A percentile compares a stretch with the other conserved stretches of the same genome.
These are phyloP conservation scores for Daboia siamensis DNA, from an alignment of 2,113 vertebrate genomes.

Conservation along the genomic window DNA sequence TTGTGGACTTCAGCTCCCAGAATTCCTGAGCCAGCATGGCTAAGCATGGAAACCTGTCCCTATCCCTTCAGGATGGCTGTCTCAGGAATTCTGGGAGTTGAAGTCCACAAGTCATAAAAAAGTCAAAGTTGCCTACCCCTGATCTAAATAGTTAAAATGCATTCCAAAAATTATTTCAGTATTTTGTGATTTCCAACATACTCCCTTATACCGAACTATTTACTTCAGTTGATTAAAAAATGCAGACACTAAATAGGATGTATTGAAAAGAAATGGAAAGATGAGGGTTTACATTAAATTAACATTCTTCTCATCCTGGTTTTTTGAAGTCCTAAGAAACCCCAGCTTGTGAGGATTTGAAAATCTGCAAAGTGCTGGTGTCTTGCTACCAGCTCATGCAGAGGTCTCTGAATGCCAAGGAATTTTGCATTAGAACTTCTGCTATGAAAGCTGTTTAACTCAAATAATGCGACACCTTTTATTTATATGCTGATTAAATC, in stretches of 20 bases:
- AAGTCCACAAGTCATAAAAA: no score
- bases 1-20: no score
- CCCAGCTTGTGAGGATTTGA: not conserved
- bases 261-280: not conserved
- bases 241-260: not conserved
- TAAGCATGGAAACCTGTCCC: no score
- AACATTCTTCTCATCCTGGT: not conserved
- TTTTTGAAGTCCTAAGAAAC: not conserved
- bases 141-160: not conserved
- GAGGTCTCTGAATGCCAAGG: slow-evolving; percentile 14
- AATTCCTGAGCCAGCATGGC: no score
- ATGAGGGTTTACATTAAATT: not conserved
- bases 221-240: not conserved
- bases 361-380: not conserved
- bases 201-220: not conserved
- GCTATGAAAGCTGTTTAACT: slow-evolving; percentile 7
- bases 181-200: not conserved
- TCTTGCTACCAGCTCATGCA: not conserved
- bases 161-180: not conserved
- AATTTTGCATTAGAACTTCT: slow-evolving; percentile 6
- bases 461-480: slow-evolving; percentile 28
- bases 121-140: no score
- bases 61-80: no score
- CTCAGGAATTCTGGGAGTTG: no score
- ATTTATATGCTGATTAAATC: slow-evolving; percentile 41